These are phyloP conservation scores for Drosophila busckii DNA, from an alignment of 1,140 invertebrate genomes.

Conservation along the genomic window DNA sequence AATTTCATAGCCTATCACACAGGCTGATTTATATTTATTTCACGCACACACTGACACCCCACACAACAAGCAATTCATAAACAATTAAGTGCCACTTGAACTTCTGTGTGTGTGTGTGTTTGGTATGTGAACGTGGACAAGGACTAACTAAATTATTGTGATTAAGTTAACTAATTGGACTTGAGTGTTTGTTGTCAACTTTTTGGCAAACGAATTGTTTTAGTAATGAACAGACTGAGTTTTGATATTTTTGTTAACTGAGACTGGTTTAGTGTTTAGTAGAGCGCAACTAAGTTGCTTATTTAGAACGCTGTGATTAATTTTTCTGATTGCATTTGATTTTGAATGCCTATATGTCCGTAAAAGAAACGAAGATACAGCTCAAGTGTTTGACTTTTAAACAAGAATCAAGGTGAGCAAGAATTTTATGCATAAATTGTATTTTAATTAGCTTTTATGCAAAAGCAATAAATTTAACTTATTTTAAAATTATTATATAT, in stretches of 20 bases:
- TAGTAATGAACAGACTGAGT: conserved; percentile 17
- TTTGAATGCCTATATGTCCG: conserved; percentile 4
- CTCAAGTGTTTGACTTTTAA: conserved; percentile 1
- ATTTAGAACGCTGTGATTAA: conserved; percentile 9
- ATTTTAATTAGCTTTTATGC: background rate
- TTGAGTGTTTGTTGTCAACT: conserved; percentile 18
- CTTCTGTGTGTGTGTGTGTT: conserved; percentile 19
- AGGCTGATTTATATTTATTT: conserved; percentile 52
- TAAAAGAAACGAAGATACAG: background rate
- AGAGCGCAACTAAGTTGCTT: conserved; percentile 20
- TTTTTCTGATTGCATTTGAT: conserved; percentile 5
- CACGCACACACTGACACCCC: conserved; percentile 3
- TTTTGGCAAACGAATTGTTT: conserved; percentile 37
- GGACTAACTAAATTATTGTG: conserved; percentile 50
- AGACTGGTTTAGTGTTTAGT: conserved; percentile 6
- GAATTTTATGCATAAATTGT: background rate
- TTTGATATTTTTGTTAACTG: conserved; percentile 26
- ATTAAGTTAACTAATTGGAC: conserved; percentile 50
- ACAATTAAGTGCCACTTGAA: conserved; percentile 62
- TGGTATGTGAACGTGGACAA: conserved; percentile 9
- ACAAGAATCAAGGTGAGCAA: conserved; percentile 11
- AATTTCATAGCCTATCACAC: conserved; percentile 36
- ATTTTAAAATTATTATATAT: background rate
- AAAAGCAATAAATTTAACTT: background rate
- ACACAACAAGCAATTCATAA: conserved; percentile 56